A percentile compares a stretch with the other conserved stretches of the same genome.
Conservation (phyloP, 23 tunicate genomes). For the Trididemnum nubilum region DNA sequence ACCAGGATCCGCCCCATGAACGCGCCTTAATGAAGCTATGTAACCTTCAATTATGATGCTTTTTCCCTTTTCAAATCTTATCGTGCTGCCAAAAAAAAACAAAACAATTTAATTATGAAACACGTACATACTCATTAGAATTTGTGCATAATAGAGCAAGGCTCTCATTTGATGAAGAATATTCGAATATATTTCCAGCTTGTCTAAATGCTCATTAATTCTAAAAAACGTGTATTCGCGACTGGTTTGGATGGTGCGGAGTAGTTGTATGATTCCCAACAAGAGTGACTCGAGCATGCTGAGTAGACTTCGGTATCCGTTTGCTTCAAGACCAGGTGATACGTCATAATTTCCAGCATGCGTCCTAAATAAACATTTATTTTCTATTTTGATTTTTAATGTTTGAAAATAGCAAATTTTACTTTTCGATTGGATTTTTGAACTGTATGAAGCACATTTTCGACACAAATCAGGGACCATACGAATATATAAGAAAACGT, state of each 20-base stretch:
- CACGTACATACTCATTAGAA: constrained; percentile 46
- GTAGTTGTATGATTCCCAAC: constrained; percentile 32
- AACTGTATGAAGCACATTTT: too few species aligned
- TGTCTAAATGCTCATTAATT: constrained; percentile 51
- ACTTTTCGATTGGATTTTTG: too few species aligned
- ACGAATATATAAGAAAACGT: too few species aligned
- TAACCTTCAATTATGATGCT: too few species aligned
- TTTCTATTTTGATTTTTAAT: too few species aligned
- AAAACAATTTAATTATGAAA: too few species aligned
- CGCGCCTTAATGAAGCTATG: too few species aligned
- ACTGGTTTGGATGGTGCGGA: constrained; percentile 37
- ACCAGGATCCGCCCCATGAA: too few species aligned
- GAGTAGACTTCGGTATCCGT: constrained; percentile 73
- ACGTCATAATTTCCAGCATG: constrained; percentile 57
- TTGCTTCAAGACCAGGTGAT: constrained; percentile 57
- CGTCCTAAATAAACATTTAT: constrained; percentile 24
- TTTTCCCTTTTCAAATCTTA: too few species aligned
- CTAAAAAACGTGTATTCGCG: constrained; percentile 49
- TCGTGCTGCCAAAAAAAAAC: too few species aligned
- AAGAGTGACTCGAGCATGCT: constrained; percentile 53
- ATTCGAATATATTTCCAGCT: constrained; percentile 49
- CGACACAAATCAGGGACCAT: too few species aligned
- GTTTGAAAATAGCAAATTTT: too few species aligned
- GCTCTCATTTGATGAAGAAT: constrained; percentile 74
- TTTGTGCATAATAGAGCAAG: constrained; percentile 67